phyloP scores from a whole-genome alignment of 2,797 vertebrate species.

The Brachyrhaphis roseni region DNA sequence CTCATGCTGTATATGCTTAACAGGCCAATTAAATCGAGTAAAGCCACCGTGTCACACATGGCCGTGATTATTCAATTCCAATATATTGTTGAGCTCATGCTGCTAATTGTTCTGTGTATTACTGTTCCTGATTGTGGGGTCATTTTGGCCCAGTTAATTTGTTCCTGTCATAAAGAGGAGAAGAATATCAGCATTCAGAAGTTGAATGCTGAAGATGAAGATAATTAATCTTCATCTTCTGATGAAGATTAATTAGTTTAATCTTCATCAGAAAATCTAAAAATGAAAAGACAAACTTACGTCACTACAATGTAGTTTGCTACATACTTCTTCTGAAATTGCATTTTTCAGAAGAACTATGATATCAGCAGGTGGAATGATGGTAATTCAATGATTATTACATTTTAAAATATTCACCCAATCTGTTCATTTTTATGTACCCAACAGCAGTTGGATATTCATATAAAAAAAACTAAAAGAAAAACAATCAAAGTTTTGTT shows the following conservation, averaged over 20 bases:
- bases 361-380: too few relatives aligned
- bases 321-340: too few relatives aligned
- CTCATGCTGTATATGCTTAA: slow-evolving; percentile 44
- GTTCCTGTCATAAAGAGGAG: slow-evolving; percentile 23
- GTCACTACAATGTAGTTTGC: background rate
- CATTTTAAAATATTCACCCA: background rate
- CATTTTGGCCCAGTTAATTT: slow-evolving; percentile 26
- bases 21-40: slow-evolving; percentile 56
- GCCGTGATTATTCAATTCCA: slow-evolving; percentile 58
- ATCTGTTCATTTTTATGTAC: background rate
- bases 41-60: slow-evolving; percentile 59
- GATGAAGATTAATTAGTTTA: slow-evolving; percentile 3
- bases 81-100: slow-evolving; percentile 42
- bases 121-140: slow-evolving; percentile 60
- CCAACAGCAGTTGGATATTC: background rate
- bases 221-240: too few relatives aligned
- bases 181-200: slow-evolving; percentile 26
- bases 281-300: background rate
- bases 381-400: background rate
- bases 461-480: background rate
- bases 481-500: background rate
- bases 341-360: background rate
- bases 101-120: slow-evolving; percentile 55
- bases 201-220: background rate
- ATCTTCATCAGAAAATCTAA: slow-evolving; percentile 15